These are phyloP conservation scores for Siniperca undulata DNA, from an alignment of 2,797 vertebrate species.

Conservation along the genomic window DNA sequence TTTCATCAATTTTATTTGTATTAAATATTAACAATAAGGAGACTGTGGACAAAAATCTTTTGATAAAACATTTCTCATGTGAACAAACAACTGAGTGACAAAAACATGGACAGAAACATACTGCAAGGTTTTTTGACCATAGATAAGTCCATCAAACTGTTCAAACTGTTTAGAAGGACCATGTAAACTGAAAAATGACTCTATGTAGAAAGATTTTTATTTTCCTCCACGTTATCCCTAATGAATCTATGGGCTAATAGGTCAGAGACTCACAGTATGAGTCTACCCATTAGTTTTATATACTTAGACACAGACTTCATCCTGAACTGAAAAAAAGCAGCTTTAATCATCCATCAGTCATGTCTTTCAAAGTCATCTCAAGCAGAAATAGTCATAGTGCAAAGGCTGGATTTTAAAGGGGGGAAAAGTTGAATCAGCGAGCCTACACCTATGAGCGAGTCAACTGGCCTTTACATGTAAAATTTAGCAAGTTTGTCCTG, in stretches of 20 bases:
- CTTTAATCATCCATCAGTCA: slow-evolving; percentile 39
- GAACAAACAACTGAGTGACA: slow-evolving; percentile 58
- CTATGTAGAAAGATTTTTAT: slow-evolving; percentile 8
- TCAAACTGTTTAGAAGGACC: slow-evolving; percentile 27
- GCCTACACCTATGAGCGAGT: not conserved
- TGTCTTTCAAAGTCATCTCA: slow-evolving; percentile 30
- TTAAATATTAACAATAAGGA: slow-evolving; percentile 75
- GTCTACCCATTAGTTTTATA: slow-evolving; percentile 25
- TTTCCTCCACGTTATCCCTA: slow-evolving; percentile 3
- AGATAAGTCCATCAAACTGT: slow-evolving; percentile 31
- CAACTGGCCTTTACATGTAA: slow-evolving; percentile 14
- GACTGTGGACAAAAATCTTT: slow-evolving; percentile 64
- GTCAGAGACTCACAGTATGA: slow-evolving; percentile 34
- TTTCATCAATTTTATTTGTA: slow-evolving; percentile 72
- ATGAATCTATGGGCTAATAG: slow-evolving; percentile 12
- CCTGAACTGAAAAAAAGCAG: slow-evolving; percentile 54
- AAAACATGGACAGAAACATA: slow-evolving; percentile 13
- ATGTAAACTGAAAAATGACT: slow-evolving; percentile 27
- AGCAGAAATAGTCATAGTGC: slow-evolving; percentile 47
- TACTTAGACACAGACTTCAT: slow-evolving; percentile 30
- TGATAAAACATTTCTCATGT: slow-evolving; percentile 58
- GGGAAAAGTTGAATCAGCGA: slow-evolving; percentile 1
- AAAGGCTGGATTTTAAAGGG: slow-evolving; percentile 41
- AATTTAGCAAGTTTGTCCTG: not conserved
- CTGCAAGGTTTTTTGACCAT: slow-evolving; percentile 26